Percentiles rank a stretch among this genome's conserved stretches.
Conservation (phyloP, 2,888 invertebrate species). For the Caenorhabditis drosophilae region DNA sequence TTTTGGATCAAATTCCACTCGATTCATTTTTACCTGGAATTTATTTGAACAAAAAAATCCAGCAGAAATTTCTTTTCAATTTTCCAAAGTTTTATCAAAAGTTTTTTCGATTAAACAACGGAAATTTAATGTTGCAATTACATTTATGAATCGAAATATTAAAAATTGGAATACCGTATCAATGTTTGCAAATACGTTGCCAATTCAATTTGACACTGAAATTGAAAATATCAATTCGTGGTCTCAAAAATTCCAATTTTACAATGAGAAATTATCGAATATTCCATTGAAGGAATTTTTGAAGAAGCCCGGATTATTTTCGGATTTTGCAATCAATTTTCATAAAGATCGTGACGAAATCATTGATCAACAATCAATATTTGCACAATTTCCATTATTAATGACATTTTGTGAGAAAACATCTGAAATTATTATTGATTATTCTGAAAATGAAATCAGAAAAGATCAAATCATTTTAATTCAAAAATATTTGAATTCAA, state of each 20-base stretch:
- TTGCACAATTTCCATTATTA: slow-evolving; percentile 18
- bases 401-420: slow-evolving; percentile 8
- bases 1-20: neutral
- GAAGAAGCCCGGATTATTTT: slow-evolving; percentile 1
- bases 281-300: slow-evolving; percentile 3
- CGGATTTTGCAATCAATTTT: slow-evolving; percentile 49
- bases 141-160: slow-evolving; percentile 46
- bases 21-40: too few relatives aligned
- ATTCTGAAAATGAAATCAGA: slow-evolving; percentile 11
- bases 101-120: neutral
- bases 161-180: slow-evolving; percentile 44
- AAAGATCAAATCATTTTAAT: slow-evolving; percentile 5
- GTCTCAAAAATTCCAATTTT: neutral
- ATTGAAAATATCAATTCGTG: neutral
- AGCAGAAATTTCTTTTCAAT: neutral
- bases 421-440: slow-evolving; percentile 34
- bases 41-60: too few relatives aligned
- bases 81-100: neutral
- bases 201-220: slow-evolving; percentile 13
- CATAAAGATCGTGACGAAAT: slow-evolving; percentile 8
- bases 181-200: slow-evolving; percentile 54
- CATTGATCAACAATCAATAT: neutral
- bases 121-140: slow-evolving; percentile 33
- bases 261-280: slow-evolving; percentile 9
- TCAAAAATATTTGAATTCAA: neutral